A percentile compares a stretch with the other conserved stretches of the same genome.
phyloP scores from a whole-genome alignment of 2,888 invertebrate species.

The Pteria penguin region DNA sequence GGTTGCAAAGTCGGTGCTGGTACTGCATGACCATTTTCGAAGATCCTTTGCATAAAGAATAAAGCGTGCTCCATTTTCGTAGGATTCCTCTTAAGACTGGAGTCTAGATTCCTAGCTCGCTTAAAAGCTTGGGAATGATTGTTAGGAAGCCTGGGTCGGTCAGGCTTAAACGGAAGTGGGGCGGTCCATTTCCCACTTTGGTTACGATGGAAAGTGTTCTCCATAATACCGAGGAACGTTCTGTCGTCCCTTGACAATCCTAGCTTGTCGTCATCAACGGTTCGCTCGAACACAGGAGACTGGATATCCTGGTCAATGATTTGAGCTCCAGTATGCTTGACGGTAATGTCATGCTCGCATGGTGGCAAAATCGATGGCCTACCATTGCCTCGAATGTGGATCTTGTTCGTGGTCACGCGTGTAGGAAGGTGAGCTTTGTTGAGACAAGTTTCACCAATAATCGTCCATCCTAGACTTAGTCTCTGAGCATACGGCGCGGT shows the following conservation, averaged over 20 bases:
- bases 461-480: constrained; percentile 9
- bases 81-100: constrained; percentile 24
- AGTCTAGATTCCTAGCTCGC: constrained; percentile 26
- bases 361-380: neutral
- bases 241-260: constrained; percentile 33
- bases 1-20: constrained; percentile 25
- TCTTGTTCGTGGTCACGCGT: neutral
- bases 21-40: constrained; percentile 43
- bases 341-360: neutral
- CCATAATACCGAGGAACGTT: constrained; percentile 33
- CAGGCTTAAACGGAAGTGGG: constrained; percentile 34
- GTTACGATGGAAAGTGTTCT: constrained; percentile 15
- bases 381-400: neutral
- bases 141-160: constrained; percentile 27
- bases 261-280: constrained; percentile 27
- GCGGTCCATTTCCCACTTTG: constrained; percentile 33
- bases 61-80: constrained; percentile 34
- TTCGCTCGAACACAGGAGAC: constrained; percentile 22
- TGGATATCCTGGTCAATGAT: constrained; percentile 1
- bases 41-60: constrained; percentile 40
- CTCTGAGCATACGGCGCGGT: constrained; percentile 8
- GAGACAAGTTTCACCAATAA: constrained; percentile 10
- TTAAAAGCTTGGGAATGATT: constrained; percentile 30
- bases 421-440: neutral
- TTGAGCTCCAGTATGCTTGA: neutral